phyloP scores from a whole-genome alignment of 2,113 vertebrate genomes.

The Pyrgilauda ruficollis region DNA sequence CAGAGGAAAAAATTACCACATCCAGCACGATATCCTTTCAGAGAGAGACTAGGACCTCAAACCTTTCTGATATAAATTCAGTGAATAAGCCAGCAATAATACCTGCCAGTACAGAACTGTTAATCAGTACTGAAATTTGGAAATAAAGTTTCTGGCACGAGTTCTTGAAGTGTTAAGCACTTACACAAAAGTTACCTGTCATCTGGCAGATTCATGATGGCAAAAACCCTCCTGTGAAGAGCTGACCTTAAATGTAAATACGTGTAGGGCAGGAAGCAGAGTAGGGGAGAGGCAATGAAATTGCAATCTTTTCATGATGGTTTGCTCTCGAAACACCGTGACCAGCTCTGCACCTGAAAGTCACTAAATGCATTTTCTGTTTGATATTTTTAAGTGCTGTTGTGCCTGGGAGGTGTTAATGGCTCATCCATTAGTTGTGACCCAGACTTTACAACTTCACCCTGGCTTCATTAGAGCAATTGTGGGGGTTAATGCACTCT shows the following conservation, averaged over 20 bases:
- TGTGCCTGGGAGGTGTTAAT: constrained; percentile 48
- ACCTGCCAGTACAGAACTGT: not conserved
- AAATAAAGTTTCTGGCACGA: not conserved
- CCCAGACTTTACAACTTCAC: constrained; percentile 55
- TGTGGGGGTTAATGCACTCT: constrained; percentile 46
- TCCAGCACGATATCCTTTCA: not conserved
- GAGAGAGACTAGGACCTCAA: not conserved
- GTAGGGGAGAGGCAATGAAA: not conserved
- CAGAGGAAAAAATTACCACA: not conserved
- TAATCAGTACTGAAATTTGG: not conserved
- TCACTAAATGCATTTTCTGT: constrained; percentile 51
- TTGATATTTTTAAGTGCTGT: constrained; percentile 47
- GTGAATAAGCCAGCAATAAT: not conserved
- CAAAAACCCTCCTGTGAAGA: not conserved
- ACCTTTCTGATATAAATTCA: not conserved
- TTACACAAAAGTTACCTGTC: not conserved
- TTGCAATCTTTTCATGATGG: not conserved
- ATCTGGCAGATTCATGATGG: not conserved
- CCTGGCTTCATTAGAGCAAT: constrained; percentile 58
- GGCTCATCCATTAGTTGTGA: constrained; percentile 58
- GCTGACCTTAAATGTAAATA: not conserved
- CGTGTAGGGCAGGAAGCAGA: not conserved
- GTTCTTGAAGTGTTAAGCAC: not conserved
- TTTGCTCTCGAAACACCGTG: not conserved
- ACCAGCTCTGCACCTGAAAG: constrained; percentile 34